Evolutionary conservation across 2,888 invertebrate genomes (phyloP).

Genomic region (Alsophila aescularia): DNA sequence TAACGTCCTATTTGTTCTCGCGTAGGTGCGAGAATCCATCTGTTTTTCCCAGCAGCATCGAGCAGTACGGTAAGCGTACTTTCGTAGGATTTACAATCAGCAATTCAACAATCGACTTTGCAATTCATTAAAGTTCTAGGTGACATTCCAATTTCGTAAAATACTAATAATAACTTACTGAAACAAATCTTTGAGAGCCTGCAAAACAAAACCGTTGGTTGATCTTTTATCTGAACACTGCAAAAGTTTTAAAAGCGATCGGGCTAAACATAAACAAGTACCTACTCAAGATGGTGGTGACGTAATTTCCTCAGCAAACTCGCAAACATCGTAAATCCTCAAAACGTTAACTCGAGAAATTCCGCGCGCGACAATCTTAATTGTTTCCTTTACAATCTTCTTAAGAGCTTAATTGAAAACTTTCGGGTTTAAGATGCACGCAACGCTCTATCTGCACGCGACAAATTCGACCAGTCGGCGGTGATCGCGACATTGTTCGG

Average conservation of each 20-base stretch:
- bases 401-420: constrained; percentile 28
- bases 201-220: background rate
- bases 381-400: constrained; percentile 26
- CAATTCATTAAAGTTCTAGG: too few species aligned
- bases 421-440: constrained; percentile 22
- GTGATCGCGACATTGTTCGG: constrained; percentile 1
- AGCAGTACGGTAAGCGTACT: too few species aligned
- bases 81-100: too few species aligned
- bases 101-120: too few species aligned
- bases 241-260: constrained; percentile 1
- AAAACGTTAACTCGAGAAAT: constrained; percentile 19
- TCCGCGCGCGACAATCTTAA: constrained; percentile 26
- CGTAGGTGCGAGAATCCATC: too few species aligned
- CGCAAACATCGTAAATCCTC: constrained; percentile 18
- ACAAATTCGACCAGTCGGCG: too few species aligned
- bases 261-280: constrained; percentile 6
- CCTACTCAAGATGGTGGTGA: background rate
- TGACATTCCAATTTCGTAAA: too few species aligned
- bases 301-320: constrained; percentile 6
- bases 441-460: background rate
- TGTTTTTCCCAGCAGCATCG: too few species aligned
- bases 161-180: background rate
- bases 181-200: background rate
- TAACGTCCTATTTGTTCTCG: too few species aligned
- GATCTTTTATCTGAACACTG: background rate